A percentile compares a stretch with the other conserved stretches of the same genome.
phyloP scores from a whole-genome alignment of 1,140 invertebrate genomes.

The Potamilus streckersoni region DNA sequence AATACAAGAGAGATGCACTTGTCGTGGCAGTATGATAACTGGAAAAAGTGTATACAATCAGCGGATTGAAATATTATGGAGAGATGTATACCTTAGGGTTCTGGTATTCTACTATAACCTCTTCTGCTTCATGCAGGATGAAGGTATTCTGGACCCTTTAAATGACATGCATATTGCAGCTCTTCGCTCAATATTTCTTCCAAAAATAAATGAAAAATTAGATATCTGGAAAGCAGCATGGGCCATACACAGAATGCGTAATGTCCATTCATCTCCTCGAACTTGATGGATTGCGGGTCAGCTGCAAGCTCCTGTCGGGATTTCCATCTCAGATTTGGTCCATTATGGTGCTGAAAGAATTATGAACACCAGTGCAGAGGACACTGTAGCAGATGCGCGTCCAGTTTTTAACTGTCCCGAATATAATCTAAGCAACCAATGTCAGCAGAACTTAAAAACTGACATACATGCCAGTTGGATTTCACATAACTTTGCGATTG shows the following conservation, averaged over 20 bases:
- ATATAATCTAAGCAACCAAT: not conserved
- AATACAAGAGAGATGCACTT: not conserved
- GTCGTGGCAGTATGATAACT: not conserved
- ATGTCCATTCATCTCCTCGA: slow-evolving; percentile 21
- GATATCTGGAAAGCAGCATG: slow-evolving; percentile 29
- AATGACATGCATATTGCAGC: slow-evolving; percentile 20
- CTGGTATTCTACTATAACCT: slow-evolving; percentile 21
- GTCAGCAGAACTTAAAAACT: not conserved
- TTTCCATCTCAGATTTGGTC: not conserved
- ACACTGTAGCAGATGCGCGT: not conserved
- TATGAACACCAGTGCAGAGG: not conserved
- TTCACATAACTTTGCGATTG: slow-evolving; percentile 9
- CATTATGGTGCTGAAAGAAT: not conserved
- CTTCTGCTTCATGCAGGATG: slow-evolving; percentile 28
- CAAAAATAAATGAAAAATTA: slow-evolving; percentile 28
- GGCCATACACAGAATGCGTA: slow-evolving; percentile 29
- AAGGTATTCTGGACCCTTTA: slow-evolving; percentile 28
- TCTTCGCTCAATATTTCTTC: slow-evolving; percentile 17
- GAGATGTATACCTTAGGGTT: too few species aligned
- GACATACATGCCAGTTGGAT: slow-evolving; percentile 6
- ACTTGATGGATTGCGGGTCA: slow-evolving; percentile 14
- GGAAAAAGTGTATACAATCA: slow-evolving; percentile 7
- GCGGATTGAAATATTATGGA: too few species aligned
- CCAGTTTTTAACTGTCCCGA: not conserved
- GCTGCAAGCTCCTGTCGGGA: too few species aligned